A percentile compares a stretch with the other conserved stretches of the same genome.
These are phyloP conservation scores for Leuctra nigra DNA, from an alignment of 2,888 invertebrate species.

Conservation along the genomic window DNA sequence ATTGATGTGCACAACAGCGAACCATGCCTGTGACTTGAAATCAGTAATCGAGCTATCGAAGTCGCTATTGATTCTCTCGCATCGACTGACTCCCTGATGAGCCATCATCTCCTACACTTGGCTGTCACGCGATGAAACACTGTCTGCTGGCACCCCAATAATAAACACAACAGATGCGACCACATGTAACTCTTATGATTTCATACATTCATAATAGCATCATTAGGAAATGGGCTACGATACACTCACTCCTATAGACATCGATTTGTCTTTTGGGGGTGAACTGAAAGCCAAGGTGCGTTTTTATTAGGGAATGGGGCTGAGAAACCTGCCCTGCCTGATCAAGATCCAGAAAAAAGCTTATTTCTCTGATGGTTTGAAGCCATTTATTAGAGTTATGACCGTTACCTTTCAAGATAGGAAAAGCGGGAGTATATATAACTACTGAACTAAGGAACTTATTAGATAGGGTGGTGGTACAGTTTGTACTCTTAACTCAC, in stretches of 20 bases:
- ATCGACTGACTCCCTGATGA: neutral
- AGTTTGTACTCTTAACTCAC: no score
- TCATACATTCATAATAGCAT: conserved; percentile 30
- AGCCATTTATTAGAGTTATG: conserved; percentile 26
- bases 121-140: conserved; percentile 11
- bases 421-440: conserved; percentile 1
- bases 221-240: conserved; percentile 27
- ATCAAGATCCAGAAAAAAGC: conserved; percentile 1
- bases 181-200: conserved; percentile 28
- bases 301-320: neutral
- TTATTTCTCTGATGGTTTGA: conserved; percentile 12
- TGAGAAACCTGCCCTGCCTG: conserved; percentile 3
- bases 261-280: neutral
- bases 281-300: neutral
- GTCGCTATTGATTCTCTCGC: no score
- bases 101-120: neutral
- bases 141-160: conserved; percentile 21
- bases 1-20: no score
- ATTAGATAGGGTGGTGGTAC: no score
- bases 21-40: no score
- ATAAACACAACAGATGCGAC: conserved; percentile 27
- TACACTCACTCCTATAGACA: no score
- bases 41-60: no score
- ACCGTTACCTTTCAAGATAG: conserved; percentile 12
- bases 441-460: no score